Conservation (phyloP, 1,140 invertebrate species). For the Galendromus occidentalis region DNA sequence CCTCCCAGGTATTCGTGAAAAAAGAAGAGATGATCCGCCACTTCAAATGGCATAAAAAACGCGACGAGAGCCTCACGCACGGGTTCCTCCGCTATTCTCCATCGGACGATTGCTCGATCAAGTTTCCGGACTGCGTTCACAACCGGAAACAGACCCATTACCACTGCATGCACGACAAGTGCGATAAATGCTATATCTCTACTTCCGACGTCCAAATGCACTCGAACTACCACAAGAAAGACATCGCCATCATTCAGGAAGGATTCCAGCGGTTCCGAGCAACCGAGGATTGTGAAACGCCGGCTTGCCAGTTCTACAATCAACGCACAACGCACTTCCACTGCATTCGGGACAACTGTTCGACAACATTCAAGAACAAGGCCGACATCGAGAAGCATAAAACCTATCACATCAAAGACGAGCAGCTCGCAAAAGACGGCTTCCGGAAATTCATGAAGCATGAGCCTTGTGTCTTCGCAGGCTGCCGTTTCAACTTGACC, state of each 20-base stretch:
- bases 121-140: slow-evolving; percentile 60
- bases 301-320: slow-evolving; percentile 73
- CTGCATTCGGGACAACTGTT: slow-evolving; percentile 66
- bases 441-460: slow-evolving; percentile 99
- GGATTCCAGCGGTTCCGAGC: slow-evolving; percentile 78
- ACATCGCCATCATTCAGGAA: slow-evolving; percentile 89
- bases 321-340: slow-evolving; percentile 95
- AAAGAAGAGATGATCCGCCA: slow-evolving; percentile 98
- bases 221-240: slow-evolving; percentile 92
- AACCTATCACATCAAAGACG: slow-evolving; percentile 92
- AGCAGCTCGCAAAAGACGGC: slow-evolving; percentile 77
- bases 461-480: slow-evolving; percentile 70
- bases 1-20: slow-evolving; percentile 59
- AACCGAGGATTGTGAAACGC: slow-evolving; percentile 68
- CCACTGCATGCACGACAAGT: slow-evolving; percentile 63
- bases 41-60: slow-evolving; percentile 97
- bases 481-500: slow-evolving; percentile 74
- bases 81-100: slow-evolving; percentile 89
- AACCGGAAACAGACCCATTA: slow-evolving; percentile 95
- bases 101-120: slow-evolving; percentile 66
- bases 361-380: slow-evolving; percentile 95
- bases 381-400: slow-evolving; percentile 99
- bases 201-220: slow-evolving; percentile 99
- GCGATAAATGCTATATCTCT: slow-evolving; percentile 88
- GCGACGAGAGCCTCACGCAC: slow-evolving; percentile 84